phyloP scores from a whole-genome alignment of 2,888 invertebrate genomes.

The Amphimallon solstitiale region DNA sequence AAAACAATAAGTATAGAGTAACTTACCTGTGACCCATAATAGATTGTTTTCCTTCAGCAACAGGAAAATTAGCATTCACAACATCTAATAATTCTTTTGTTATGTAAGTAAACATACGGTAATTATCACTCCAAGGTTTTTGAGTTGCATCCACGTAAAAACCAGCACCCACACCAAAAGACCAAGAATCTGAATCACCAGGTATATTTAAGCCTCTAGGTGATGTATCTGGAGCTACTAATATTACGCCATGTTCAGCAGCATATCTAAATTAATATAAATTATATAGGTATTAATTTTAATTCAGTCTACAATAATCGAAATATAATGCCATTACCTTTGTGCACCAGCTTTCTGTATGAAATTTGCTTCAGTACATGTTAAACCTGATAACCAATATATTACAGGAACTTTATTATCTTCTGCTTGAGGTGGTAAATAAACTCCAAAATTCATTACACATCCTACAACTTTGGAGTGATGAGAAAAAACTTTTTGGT shows the following conservation, averaged over 20 bases:
- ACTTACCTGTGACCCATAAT: slow-evolving; percentile 83
- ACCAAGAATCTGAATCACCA: slow-evolving; percentile 92
- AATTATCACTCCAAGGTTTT: slow-evolving; percentile 92
- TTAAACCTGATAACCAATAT: slow-evolving; percentile 92
- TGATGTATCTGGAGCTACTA: slow-evolving; percentile 96
- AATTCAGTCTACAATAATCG: too few relatives aligned
- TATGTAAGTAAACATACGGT: slow-evolving; percentile 96
- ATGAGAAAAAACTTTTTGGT: slow-evolving; percentile 86
- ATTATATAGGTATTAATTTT: too few relatives aligned
- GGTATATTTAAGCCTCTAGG: slow-evolving; percentile 89
- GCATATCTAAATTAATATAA: slow-evolving; percentile 72
- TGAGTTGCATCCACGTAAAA: slow-evolving; percentile 94
- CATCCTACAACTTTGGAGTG: slow-evolving; percentile 83
- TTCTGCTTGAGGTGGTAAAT: slow-evolving; percentile 82
- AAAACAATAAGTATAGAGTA: not conserved
- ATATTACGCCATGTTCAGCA: slow-evolving; percentile 82
- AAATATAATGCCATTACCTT: slow-evolving; percentile 60
- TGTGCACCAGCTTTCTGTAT: slow-evolving; percentile 96
- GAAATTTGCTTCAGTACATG: slow-evolving; percentile 96
- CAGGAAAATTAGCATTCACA: slow-evolving; percentile 79
- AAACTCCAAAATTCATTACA: slow-evolving; percentile 93
- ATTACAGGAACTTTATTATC: slow-evolving; percentile 80
- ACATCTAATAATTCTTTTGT: slow-evolving; percentile 84
- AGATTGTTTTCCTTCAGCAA: slow-evolving; percentile 70
- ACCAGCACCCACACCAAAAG: slow-evolving; percentile 95